These are phyloP conservation scores for Ciconia nigra DNA, from an alignment of 2,797 vertebrate genomes.

Conservation along the genomic window DNA sequence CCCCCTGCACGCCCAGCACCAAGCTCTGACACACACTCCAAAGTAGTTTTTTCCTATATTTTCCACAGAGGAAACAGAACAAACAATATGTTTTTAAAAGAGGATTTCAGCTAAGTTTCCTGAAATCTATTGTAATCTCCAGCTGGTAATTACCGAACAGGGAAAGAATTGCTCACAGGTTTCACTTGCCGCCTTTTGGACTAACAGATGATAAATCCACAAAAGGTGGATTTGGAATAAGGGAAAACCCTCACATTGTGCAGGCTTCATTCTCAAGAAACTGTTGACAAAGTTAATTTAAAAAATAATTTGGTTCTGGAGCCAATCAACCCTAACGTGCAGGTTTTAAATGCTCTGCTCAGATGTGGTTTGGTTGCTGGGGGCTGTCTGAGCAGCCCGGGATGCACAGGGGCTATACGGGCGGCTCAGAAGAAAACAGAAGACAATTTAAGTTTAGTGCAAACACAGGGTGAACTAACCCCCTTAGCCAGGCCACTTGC, in stretches of 20 bases:
- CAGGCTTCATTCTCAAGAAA: not conserved
- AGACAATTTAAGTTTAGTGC: not conserved
- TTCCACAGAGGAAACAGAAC: not conserved
- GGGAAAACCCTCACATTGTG: not conserved
- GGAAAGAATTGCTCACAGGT: not conserved
- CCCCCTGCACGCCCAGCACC: rapidly evolving
- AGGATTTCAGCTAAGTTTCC: not conserved
- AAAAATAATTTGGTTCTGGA: not conserved
- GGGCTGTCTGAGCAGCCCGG: not conserved
- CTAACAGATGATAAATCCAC: not conserved
- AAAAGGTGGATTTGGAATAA: not conserved
- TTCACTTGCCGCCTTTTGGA: not conserved
- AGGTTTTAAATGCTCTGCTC: not conserved
- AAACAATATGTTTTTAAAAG: not conserved
- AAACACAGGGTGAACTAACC: not conserved
- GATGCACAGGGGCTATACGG: rapidly evolving
- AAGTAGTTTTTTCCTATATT: not conserved
- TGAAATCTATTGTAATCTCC: not conserved
- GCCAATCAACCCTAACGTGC: not conserved
- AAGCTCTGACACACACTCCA: not conserved
- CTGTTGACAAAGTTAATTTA: not conserved
- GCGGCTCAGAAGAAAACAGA: not conserved
- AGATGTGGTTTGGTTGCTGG: not conserved
- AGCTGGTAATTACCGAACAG: not conserved
- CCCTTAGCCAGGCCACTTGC: not conserved